Evolutionary conservation across 2,797 vertebrate species (phyloP), one percentile per base, ranked within the genome.

Genomic region (Anisognathus igniventris): DNA sequence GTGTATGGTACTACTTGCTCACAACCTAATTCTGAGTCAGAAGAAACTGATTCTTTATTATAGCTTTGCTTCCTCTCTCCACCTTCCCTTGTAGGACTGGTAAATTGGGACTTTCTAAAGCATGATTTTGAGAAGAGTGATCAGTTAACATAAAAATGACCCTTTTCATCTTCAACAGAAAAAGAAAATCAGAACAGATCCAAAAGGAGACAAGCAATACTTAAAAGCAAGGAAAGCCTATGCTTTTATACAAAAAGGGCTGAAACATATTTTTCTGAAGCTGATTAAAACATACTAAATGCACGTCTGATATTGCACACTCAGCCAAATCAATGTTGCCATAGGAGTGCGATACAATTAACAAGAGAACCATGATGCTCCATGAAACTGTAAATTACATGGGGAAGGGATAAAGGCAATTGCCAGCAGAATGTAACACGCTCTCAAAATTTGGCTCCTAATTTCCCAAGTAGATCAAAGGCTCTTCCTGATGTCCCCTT

Each of bases 351-450:
- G n/a, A 53, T 16, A 58, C 0, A 2, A 79, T 47, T 58, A 45
- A 50, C 66, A 75, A 48, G 9, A 91, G 75, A 70, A 73, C 23
- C 37, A 44, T 0, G 1, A 35, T 24, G 18, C 57, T 64, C 33
- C 54, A 10, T 0, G 9, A 25, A 64, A 35, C 23, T 39, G n/a
- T 19, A 56, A 66, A 87, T 48, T 35, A 40, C 0, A 0, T 6
- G 31, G 30, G 19, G 17, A 80, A 75, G 56, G 1, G 51, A 53
- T 21, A 18, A 7, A 65, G 25, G 53, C 30, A 73, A 65, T 19
- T 47, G 50, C n/a, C 78, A 51, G 72, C 47, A 66, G 53, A 24
- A 44, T 4, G 21, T 13, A 39, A 64, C 20, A n/a, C 0, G 2
- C 50, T 40, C 81, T 60, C n/a, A 48, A 37, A 85, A 42, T 16